These are phyloP conservation scores for Chaetops frenatus DNA, from an alignment of 2,113 vertebrate genomes.

Conservation along the genomic window DNA sequence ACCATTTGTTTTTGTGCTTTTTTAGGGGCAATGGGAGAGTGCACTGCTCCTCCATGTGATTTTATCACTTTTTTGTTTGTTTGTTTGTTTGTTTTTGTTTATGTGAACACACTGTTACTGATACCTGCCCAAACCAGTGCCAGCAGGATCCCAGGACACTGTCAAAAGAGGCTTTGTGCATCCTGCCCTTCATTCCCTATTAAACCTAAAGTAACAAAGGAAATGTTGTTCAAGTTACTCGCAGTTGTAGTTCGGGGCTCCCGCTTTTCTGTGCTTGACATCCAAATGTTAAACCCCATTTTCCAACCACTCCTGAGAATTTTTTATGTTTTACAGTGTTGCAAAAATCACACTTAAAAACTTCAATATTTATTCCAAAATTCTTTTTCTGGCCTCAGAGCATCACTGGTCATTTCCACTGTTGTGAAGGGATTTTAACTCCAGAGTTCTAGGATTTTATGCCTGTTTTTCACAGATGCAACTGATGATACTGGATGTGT, in stretches of 20 bases:
- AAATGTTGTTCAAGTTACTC: not conserved
- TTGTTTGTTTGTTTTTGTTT: not conserved
- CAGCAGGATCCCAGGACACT: not conserved
- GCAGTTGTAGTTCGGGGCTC: not conserved
- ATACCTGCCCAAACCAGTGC: not conserved
- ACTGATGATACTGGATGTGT: not conserved
- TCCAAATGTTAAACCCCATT: not conserved
- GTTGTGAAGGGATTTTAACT: not conserved
- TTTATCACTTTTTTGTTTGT: not conserved
- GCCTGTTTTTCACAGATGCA: not conserved
- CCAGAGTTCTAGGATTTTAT: not conserved
- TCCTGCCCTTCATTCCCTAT: not conserved
- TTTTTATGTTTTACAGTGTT: not conserved
- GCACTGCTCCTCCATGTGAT: not conserved
- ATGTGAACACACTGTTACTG: not conserved
- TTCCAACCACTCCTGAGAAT: not conserved
- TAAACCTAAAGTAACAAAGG: not conserved
- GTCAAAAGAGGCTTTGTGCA: not conserved
- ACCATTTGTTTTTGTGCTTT: not conserved
- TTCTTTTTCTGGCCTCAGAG: not conserved
- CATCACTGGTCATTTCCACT: not conserved
- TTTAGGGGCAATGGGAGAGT: not conserved
- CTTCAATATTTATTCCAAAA: not conserved
- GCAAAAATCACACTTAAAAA: not conserved
- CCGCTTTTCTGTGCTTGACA: not conserved